These are phyloP conservation scores for Atta cephalotes DNA, from an alignment of 1,140 invertebrate genomes.

Conservation along the genomic window DNA sequence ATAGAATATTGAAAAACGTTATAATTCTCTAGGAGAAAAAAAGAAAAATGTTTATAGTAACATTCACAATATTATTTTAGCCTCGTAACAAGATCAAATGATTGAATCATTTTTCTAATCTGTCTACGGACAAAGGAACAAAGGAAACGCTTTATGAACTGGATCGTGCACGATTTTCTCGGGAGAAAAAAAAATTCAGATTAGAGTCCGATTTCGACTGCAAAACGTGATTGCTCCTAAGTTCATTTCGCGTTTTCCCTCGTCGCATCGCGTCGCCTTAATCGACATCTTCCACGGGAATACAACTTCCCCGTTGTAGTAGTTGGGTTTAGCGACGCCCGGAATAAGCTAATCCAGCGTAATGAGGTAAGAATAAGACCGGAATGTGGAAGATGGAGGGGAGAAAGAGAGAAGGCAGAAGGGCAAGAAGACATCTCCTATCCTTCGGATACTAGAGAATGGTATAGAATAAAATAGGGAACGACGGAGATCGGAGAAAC, in stretches of 20 bases:
- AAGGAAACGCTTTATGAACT: not conserved
- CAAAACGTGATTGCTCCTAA: conserved; percentile 8
- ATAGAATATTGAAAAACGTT: conserved; percentile 15
- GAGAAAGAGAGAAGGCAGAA: conserved; percentile 1
- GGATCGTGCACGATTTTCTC: conserved; percentile 14
- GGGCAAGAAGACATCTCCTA: conserved; percentile 44
- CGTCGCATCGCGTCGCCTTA: conserved; percentile 43
- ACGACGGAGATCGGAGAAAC: conserved; percentile 76
- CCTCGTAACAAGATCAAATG: not conserved
- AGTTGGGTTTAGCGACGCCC: not conserved
- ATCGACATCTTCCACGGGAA: conserved; percentile 53
- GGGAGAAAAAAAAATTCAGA: conserved; percentile 27
- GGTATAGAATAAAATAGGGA: conserved; percentile 69
- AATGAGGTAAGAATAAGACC: conserved; percentile 85
- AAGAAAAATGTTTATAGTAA: not conserved
- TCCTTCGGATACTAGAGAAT: conserved; percentile 48
- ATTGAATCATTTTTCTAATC: not conserved
- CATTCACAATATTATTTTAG: not conserved
- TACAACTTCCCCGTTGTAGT: conserved; percentile 26
- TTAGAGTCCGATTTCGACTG: conserved; percentile 15
- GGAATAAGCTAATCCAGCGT: conserved; percentile 82
- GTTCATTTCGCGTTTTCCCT: conserved; percentile 19
- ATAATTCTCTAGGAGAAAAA: not conserved
- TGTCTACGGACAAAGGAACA: not conserved
- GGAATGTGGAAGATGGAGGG: conserved; percentile 29